A percentile compares a stretch with the other conserved stretches of the same genome.
Evolutionary conservation across 2,888 invertebrate species (phyloP).

Genomic region (Drosophila subquinaria): DNA sequence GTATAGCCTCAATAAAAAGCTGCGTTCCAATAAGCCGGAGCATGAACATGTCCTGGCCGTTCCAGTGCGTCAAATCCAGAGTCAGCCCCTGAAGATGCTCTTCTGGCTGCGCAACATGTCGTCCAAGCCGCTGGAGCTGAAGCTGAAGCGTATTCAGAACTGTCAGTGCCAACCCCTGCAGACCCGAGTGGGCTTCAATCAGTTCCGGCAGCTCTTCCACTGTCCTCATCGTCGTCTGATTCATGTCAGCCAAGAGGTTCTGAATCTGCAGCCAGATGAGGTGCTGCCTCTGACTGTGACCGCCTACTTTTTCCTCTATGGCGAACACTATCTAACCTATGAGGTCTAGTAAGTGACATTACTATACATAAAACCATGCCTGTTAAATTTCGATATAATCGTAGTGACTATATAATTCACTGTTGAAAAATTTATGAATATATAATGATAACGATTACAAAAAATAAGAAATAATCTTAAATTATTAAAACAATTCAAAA

Average conservation of each 20-base stretch:
- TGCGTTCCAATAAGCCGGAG: constrained; percentile 51
- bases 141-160: constrained; percentile 75
- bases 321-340: constrained; percentile 69
- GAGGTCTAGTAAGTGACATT: constrained; percentile 71
- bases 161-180: constrained; percentile 70
- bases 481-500: too few species aligned
- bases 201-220: constrained; percentile 79
- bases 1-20: constrained; percentile 70
- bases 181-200: constrained; percentile 82
- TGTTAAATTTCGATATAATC: too few species aligned
- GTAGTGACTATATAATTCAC: too few species aligned
- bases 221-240: constrained; percentile 80
- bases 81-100: constrained; percentile 75
- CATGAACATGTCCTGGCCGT: constrained; percentile 68
- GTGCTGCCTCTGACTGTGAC: constrained; percentile 70
- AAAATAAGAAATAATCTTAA: too few species aligned
- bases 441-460: too few species aligned
- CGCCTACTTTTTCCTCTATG: constrained; percentile 71
- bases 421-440: too few species aligned
- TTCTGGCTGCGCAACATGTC: constrained; percentile 77
- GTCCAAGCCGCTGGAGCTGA: constrained; percentile 44
- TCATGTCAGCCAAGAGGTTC: constrained; percentile 67
- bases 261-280: constrained; percentile 67
- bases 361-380: too few species aligned
- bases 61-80: constrained; percentile 77